Evolutionary conservation across 2,888 invertebrate species (phyloP).

Genomic region (Omphaloscelis lunosa): DNA sequence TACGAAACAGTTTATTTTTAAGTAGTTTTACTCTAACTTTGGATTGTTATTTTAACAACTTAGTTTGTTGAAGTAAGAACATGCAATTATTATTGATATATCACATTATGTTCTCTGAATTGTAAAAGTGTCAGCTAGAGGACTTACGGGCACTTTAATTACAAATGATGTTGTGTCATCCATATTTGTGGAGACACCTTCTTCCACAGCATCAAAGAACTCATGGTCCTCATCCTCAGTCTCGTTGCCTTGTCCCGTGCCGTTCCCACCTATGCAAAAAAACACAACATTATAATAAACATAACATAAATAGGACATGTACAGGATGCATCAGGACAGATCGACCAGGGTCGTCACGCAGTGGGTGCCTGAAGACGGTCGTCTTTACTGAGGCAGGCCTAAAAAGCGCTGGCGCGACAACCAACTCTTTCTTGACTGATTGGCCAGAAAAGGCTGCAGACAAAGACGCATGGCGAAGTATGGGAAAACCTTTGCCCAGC

Average conservation of each 20-base stretch:
- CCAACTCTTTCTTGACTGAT: too few relatives aligned
- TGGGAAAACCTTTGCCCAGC: too few relatives aligned
- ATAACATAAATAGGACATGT: background rate
- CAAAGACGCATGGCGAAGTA: too few relatives aligned
- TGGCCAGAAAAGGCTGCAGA: too few relatives aligned
- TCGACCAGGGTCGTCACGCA: too few relatives aligned
- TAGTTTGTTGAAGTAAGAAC: constrained; percentile 4
- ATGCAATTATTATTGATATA: constrained; percentile 13
- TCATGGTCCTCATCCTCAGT: constrained; percentile 94
- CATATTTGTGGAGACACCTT: constrained; percentile 84
- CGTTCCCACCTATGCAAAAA: constrained; percentile 84
- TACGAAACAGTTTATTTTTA: background rate
- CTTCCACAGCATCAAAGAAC: constrained; percentile 93
- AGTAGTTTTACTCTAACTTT: constrained; percentile 4
- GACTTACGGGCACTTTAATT: constrained; percentile 92
- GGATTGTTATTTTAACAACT: background rate
- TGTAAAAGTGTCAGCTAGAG: background rate
- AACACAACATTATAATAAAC: constrained; percentile 12
- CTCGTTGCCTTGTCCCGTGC: constrained; percentile 87
- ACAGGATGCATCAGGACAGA: too few relatives aligned
- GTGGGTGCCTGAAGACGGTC: too few relatives aligned
- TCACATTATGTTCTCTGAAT: constrained; percentile 21
- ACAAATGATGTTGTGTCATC: constrained; percentile 91
- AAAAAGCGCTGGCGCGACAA: too few relatives aligned
- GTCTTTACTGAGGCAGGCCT: too few relatives aligned